Percentiles rank a stretch among this genome's conserved stretches.
These are phyloP conservation scores for Drosophila erecta DNA, from an alignment of 1,140 invertebrate genomes.

Conservation along the genomic window DNA sequence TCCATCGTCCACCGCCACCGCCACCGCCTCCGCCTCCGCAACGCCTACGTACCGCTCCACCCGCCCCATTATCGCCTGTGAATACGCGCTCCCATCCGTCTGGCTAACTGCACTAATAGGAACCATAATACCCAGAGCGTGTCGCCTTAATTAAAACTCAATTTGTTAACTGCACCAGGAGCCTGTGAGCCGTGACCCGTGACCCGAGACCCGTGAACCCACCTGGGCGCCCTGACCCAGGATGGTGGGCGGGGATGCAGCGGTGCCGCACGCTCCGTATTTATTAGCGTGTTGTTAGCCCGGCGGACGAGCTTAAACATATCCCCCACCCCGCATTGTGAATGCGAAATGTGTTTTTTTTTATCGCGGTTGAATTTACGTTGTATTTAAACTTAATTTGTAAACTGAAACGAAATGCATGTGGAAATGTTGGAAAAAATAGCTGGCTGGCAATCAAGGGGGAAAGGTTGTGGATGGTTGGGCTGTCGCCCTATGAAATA, in stretches of 20 bases:
- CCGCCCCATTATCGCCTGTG: neutral
- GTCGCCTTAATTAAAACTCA: slow-evolving; percentile 57
- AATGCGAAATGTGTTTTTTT: slow-evolving; percentile 56
- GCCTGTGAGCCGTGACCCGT: slow-evolving; percentile 9
- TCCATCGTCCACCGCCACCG: neutral
- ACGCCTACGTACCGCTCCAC: neutral
- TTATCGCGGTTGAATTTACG: slow-evolving; percentile 77
- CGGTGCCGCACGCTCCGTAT: slow-evolving; percentile 3
- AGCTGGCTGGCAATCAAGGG: neutral
- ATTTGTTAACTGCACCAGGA: slow-evolving; percentile 47
- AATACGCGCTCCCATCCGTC: neutral
- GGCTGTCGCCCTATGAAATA: slow-evolving; percentile 29
- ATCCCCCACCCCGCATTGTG: neutral
- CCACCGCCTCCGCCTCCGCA: neutral
- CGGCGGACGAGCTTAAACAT: slow-evolving; percentile 5
- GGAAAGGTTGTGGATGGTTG: neutral
- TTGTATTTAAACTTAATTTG: slow-evolving; percentile 70
- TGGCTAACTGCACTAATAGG: slow-evolving; percentile 40
- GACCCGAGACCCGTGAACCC: too few species aligned
- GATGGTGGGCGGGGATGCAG: neutral
- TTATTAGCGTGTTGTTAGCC: slow-evolving; percentile 16
- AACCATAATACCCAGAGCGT: slow-evolving; percentile 49
- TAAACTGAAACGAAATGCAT: slow-evolving; percentile 73
- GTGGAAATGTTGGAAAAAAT: slow-evolving; percentile 72
- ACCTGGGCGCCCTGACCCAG: too few species aligned